phyloP scores from a whole-genome alignment of 2,113 vertebrate genomes.

The Crotalus viridis region DNA sequence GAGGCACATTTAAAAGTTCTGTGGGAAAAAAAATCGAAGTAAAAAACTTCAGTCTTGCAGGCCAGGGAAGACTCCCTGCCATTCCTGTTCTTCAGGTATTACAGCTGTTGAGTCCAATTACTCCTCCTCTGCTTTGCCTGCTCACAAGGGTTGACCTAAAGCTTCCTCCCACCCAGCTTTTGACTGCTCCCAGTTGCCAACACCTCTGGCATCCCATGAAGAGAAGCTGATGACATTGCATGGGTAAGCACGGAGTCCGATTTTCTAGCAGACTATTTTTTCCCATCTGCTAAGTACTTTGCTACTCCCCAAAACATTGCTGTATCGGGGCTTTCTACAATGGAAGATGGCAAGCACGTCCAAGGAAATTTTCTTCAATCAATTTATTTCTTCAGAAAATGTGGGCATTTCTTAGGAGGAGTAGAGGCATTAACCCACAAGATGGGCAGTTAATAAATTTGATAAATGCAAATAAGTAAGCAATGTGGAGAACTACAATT shows the following conservation, averaged over 20 bases:
- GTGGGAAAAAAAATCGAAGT: not conserved
- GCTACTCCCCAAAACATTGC: not conserved
- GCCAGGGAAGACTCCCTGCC: not conserved
- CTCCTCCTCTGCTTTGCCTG: not conserved
- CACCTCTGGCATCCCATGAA: not conserved
- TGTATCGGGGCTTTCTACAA: not conserved
- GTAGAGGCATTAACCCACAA: not conserved
- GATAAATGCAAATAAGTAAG: not conserved
- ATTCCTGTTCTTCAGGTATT: not conserved
- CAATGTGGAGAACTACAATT: not conserved
- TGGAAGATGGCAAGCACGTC: not conserved
- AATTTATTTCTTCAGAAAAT: not conserved
- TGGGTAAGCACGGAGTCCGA: not conserved
- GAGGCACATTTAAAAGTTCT: not conserved
- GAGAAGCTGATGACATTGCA: not conserved
- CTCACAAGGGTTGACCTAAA: not conserved
- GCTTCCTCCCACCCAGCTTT: not conserved
- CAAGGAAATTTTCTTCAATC: not conserved
- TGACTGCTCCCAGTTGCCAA: not conserved
- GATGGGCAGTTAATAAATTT: not conserved
- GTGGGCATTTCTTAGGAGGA: not conserved
- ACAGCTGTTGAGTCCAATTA: not conserved
- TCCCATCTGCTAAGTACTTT: not conserved
- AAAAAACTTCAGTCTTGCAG: not conserved
- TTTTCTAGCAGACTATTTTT: not conserved